These are phyloP conservation scores for Pipistrellus pipistrellus DNA, from an alignment of 2,797 vertebrate species.

Conservation along the genomic window DNA sequence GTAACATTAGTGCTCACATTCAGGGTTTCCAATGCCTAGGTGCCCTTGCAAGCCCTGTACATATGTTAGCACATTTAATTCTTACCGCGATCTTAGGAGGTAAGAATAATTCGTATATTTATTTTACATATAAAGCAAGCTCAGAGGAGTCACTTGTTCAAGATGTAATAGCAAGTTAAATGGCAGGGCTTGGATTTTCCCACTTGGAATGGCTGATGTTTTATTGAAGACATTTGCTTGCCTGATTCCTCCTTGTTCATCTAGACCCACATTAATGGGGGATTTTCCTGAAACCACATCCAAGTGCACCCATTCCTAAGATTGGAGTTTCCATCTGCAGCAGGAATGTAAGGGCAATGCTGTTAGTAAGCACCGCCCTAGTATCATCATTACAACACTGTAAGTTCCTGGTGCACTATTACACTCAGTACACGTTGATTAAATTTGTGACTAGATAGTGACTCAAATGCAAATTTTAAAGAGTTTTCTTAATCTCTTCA, in stretches of 20 bases:
- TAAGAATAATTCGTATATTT: neutral
- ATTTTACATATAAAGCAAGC: neutral
- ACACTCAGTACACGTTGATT: neutral
- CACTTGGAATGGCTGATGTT: neutral
- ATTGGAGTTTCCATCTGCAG: accelerated
- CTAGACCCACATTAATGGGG: neutral
- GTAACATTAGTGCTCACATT: neutral
- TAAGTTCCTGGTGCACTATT: neutral
- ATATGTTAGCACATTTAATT: neutral
- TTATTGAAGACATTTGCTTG: neutral
- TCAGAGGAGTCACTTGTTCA: neutral
- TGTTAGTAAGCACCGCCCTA: accelerated
- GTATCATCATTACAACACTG: neutral
- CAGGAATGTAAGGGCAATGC: accelerated
- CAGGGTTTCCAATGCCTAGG: neutral
- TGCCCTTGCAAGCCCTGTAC: neutral
- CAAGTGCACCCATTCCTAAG: neutral
- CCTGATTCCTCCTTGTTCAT: neutral
- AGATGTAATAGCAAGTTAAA: neutral
- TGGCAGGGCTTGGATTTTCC: neutral
- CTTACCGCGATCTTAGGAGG: neutral
- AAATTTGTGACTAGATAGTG: neutral
- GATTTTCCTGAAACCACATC: neutral
- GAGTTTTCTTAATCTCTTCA: neutral
- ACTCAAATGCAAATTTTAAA: constrained; percentile 11